Base-by-base conservation (phyloP, 2,113 vertebrate genomes). In the Eudyptes chrysolophus region DNA sequence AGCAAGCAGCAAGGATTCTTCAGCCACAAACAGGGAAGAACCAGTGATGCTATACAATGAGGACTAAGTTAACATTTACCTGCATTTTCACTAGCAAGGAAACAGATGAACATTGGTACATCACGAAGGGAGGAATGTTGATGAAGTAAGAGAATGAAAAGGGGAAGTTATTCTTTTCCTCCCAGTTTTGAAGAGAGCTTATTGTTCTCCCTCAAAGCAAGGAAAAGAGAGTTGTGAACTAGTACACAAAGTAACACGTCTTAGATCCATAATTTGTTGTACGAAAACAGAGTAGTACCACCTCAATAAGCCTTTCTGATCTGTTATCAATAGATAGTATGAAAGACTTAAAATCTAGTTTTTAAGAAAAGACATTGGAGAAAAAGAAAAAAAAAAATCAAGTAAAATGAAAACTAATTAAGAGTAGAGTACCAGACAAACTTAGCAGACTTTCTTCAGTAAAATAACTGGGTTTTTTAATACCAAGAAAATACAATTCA, bases 61-160 rank as follows among this genome's bases (percentile, higher is more conserved):
- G 21, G 32, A 61, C 11, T 21, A 94, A 71, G 3, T 24, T 40
- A 88, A 69, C 26, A 21, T 89, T 62, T 68, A 21, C 22, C 42
- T 2, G 0, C 13, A 69, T 69, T 86, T 80, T 84, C 52, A 25
- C 40, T 36, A 65, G 9, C 32, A 83, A 74, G 49, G 24, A 64
- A 90, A 68, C 8, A 49, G 38, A 25, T 34, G 21, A 36, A 70
- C 16, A 44, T 2, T 9, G 12, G 27, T 61, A 66, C 30, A 58
- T 21, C 7, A 36, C 0, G 0, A 70, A 83, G 16, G 18, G 7
- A 74, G 22, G 46, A 92, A 70, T 14, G 11, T 1, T 84, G 40
- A 80, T 46, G 18, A 86, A 83, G 20, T 36, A 77, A 70, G 46
- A 89, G n/a, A 89, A 94, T 30, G 42, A 81, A 68, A 92, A 89